These are phyloP conservation scores for Indicator indicator DNA, from an alignment of 2,113 vertebrate species.

Conservation along the genomic window DNA sequence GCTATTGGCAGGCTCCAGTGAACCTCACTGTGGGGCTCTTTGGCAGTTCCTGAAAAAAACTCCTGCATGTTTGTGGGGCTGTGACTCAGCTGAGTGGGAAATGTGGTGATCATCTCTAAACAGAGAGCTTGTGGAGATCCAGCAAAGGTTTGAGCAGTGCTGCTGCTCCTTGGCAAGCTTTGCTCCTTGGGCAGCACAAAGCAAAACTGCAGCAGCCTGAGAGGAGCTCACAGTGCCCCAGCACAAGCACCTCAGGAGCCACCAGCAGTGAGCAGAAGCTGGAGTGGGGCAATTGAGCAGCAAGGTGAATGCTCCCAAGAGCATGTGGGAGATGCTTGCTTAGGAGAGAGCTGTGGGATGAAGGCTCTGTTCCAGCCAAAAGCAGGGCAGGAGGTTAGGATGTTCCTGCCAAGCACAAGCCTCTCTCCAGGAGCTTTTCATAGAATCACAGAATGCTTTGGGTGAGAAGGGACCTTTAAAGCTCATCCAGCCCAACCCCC, in stretches of 20 bases:
- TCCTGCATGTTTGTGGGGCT: neutral
- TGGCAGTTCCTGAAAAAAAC: neutral
- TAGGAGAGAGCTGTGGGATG: neutral
- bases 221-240: neutral
- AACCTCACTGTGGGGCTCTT: neutral
- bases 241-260: neutral
- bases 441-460: too few species aligned
- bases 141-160: too few species aligned
- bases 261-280: neutral
- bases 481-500: too few species aligned
- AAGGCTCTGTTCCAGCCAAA: neutral
- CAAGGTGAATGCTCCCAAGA: neutral
- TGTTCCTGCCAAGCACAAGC: neutral
- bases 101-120: neutral
- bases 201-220: neutral
- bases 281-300: rapidly evolving
- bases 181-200: neutral
- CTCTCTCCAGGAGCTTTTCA: neutral
- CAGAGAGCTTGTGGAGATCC: neutral
- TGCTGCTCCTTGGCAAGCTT: neutral
- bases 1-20: neutral
- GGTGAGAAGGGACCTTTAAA: too few species aligned
- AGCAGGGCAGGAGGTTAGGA: neutral
- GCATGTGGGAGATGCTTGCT: neutral
- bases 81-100: neutral